phyloP scores from a whole-genome alignment of 1,140 invertebrate species.

The Drosophila lini region DNA sequence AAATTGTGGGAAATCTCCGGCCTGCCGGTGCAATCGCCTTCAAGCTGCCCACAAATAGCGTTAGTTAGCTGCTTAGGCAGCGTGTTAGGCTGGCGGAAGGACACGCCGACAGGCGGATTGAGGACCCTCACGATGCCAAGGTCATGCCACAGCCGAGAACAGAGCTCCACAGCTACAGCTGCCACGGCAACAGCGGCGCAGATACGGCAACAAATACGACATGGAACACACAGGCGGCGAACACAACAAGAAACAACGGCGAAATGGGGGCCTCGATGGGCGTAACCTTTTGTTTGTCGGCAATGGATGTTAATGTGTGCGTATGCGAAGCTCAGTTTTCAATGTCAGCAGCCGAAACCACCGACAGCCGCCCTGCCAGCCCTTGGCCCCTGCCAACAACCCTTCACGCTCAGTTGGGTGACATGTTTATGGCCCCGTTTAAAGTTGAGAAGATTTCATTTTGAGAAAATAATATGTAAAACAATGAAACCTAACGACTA shows the following conservation, averaged over 20 bases:
- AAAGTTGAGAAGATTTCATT: conserved; percentile 48
- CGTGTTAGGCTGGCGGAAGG: conserved; percentile 40
- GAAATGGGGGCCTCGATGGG: conserved; percentile 61
- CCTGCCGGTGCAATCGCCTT: conserved; percentile 4
- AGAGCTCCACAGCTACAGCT: conserved; percentile 14
- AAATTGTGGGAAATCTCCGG: conserved; percentile 18
- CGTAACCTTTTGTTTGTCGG: conserved; percentile 70
- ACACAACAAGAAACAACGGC: conserved; percentile 32
- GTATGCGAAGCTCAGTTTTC: conserved; percentile 69
- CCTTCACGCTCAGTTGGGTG: conserved; percentile 23
- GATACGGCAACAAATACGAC: conserved; percentile 34
- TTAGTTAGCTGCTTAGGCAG: conserved; percentile 48
- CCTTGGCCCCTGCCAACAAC: neutral
- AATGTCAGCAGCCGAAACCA: conserved; percentile 67
- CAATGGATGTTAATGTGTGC: conserved; percentile 38
- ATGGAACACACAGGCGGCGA: conserved; percentile 10
- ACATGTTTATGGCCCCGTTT: conserved; percentile 49
- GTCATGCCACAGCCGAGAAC: conserved; percentile 36
- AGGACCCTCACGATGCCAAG: conserved; percentile 57
- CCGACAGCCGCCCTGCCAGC: conserved; percentile 1
- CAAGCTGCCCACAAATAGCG: conserved; percentile 30
- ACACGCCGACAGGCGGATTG: conserved; percentile 54
- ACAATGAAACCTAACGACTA: neutral
- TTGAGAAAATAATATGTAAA: neutral
- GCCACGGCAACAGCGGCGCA: conserved; percentile 11